Evolutionary conservation across 2,797 vertebrate species (phyloP), one percentile per base, ranked within the genome.

Genomic region (Glossophaga mutica): DNA sequence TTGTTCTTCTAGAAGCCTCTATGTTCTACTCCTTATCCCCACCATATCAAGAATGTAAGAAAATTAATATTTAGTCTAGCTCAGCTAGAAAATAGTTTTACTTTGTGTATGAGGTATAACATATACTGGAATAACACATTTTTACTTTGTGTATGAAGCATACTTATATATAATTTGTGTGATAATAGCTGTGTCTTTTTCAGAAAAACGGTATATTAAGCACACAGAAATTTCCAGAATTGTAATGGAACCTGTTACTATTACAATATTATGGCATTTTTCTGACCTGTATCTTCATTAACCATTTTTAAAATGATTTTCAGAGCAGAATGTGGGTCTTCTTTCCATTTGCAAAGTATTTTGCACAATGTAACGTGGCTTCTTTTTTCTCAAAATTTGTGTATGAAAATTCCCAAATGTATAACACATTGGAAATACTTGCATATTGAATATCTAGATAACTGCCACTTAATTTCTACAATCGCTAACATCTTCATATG

Each of bases 21-120:
- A 1, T 88, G 4, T 73, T 76, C 39, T 67, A 4, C 65, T 3
- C 10, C 42, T 71, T 11, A 67, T 42, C 42, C 26, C 12, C 5
- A 70, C 5, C 52, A 37, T 78, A 32, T 89, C 37, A 94, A 90
- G 42, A 90, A 39, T 70, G 9, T 90, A 85, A 82, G 46, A 59
- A 48, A 88, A 90, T 93, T 86, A 90, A 86, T 90, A 52, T 71
- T 90, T 90, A 92, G 44, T 82, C 19, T 55, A 90, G 9, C 34
- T 65, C 57, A 82, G 48, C 50, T 82, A 57, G 39, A 81, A 90
- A 78, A 67, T 70, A 89, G 12, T 57, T 96, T 26, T 84, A 57
- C 15, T 87, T 44, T 91, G 50, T 92, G 11, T 88, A 37, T 46
- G 29, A 93, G 70, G 14, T 57, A 46, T 89, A 50, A 50, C 16